Percentiles rank a stretch among this genome's conserved stretches.
phyloP scores from a whole-genome alignment of 2,113 vertebrate species.

The Dromiciops gliroides region DNA sequence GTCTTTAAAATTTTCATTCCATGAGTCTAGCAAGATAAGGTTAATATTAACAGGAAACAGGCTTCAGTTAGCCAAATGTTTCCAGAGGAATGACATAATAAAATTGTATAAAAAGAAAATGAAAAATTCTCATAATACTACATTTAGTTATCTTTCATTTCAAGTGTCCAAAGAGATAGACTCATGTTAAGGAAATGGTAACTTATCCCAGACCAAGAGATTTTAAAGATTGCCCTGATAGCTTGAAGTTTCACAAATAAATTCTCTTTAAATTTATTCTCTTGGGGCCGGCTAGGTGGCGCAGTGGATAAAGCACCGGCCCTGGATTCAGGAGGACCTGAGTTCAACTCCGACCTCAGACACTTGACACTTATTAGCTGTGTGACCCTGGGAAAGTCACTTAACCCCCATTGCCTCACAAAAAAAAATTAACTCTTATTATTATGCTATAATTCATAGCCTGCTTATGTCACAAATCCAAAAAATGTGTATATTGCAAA shows the following conservation, averaged over 20 bases:
- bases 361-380: no score
- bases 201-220: slow-evolving; percentile 43
- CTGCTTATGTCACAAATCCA: slow-evolving; percentile 47
- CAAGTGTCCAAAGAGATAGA: slow-evolving; percentile 49
- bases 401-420: no score
- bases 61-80: not conserved
- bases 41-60: not conserved
- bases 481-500: slow-evolving; percentile 54
- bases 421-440: slow-evolving; percentile 53
- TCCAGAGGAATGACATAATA: not conserved
- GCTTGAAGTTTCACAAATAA: slow-evolving; percentile 58
- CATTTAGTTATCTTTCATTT: slow-evolving; percentile 49
- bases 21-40: not conserved
- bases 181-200: slow-evolving; percentile 67
- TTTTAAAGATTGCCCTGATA: slow-evolving; percentile 55
- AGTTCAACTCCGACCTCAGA: no score
- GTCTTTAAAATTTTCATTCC: not conserved
- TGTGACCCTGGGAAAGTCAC: no score
- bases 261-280: slow-evolving; percentile 58
- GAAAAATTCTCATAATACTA: not conserved
- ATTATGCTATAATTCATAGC: slow-evolving; percentile 59
- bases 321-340: no score
- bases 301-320: no score
- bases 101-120: not conserved
- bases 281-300: no score